A percentile compares a stretch with the other conserved stretches of the same genome.
Evolutionary conservation across 2,888 invertebrate species (phyloP).

Genomic region (Ceriagrion tenellum): DNA sequence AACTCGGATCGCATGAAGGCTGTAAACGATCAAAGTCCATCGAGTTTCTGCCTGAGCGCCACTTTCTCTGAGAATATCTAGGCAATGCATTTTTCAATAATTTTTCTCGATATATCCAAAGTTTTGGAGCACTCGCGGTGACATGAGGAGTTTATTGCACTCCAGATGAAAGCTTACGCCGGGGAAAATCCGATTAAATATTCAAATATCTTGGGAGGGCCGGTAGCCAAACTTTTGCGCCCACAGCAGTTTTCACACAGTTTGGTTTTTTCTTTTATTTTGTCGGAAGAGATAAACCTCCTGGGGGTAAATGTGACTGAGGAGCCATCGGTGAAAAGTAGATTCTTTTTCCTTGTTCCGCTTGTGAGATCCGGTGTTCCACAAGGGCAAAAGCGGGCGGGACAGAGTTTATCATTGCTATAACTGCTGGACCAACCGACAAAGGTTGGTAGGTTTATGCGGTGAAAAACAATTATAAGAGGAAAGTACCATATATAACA

Average conservation of each 20-base stretch:
- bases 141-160: neutral
- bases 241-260: neutral
- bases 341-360: neutral
- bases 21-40: too few relatives aligned
- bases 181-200: slow-evolving; percentile 12
- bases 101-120: neutral
- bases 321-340: neutral
- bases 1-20: too few relatives aligned
- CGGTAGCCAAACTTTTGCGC: neutral
- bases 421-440: too few relatives aligned
- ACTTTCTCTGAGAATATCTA: neutral
- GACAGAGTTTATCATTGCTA: too few relatives aligned
- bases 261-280: neutral
- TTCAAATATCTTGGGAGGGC: neutral
- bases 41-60: too few relatives aligned
- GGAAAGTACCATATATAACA: too few relatives aligned
- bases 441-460: too few relatives aligned
- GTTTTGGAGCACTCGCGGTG: neutral
- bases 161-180: neutral
- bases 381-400: too few relatives aligned
- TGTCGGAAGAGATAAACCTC: neutral
- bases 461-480: too few relatives aligned
- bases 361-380: neutral
- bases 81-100: neutral
- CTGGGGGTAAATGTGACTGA: neutral